Evolutionary conservation across 2,797 vertebrate species (phyloP).

Genomic region (Epinephelus malabaricus): DNA sequence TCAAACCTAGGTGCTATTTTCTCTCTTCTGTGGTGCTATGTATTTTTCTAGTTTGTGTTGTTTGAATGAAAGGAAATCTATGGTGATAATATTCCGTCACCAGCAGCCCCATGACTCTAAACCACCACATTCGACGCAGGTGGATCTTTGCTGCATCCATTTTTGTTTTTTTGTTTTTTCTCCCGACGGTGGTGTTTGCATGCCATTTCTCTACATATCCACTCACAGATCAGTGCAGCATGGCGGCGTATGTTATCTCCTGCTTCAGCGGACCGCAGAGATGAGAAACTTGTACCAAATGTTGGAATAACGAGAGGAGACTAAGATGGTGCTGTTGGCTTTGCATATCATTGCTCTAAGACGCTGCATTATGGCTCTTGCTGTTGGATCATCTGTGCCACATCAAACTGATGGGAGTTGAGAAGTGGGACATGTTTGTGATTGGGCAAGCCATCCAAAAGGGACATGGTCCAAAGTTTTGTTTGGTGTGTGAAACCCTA

Average conservation of each 20-base stretch:
- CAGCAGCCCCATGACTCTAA: slow-evolving; percentile 71
- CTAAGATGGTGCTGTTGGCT: slow-evolving; percentile 52
- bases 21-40: slow-evolving; percentile 95
- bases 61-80: slow-evolving; percentile 73
- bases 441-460: slow-evolving; percentile 41
- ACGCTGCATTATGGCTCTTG: slow-evolving; percentile 61
- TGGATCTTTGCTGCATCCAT: slow-evolving; percentile 61
- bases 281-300: slow-evolving; percentile 57
- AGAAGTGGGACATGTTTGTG: slow-evolving; percentile 40
- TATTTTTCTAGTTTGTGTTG: slow-evolving; percentile 81
- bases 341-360: slow-evolving; percentile 64
- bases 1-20: slow-evolving; percentile 92
- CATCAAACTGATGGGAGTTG: slow-evolving; percentile 59
- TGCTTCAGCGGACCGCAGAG: slow-evolving; percentile 44
- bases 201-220: slow-evolving; percentile 69
- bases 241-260: slow-evolving; percentile 52
- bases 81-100: slow-evolving; percentile 70
- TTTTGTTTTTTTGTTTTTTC: neutral
- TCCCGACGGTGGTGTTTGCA: slow-evolving; percentile 66
- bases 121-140: slow-evolving; percentile 53
- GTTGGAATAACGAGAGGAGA: slow-evolving; percentile 36
- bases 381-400: slow-evolving; percentile 65
- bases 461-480: slow-evolving; percentile 34
- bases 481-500: slow-evolving; percentile 40
- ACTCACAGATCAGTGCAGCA: slow-evolving; percentile 63